Conservation (phyloP, 2,113 vertebrate species). For the Tachuris rubrigastra region DNA sequence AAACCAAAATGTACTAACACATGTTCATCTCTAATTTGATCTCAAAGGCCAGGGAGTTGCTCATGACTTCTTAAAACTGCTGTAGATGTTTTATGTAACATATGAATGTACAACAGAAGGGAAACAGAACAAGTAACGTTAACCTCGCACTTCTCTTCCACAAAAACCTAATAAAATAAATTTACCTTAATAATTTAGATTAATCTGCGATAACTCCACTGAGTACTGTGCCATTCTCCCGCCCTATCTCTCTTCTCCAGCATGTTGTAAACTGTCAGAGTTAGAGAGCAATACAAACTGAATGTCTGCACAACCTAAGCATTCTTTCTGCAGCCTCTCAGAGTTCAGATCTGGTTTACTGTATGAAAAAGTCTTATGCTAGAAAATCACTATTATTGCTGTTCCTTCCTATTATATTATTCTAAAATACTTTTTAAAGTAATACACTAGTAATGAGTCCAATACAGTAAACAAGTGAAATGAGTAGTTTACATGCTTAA, state of each 20-base stretch:
- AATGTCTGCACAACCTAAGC: background rate
- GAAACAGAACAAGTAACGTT: background rate
- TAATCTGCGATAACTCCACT: background rate
- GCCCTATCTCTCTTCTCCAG: background rate
- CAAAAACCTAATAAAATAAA: background rate
- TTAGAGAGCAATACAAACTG: background rate
- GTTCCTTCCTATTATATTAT: background rate
- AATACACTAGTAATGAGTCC: background rate
- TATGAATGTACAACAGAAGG: background rate
- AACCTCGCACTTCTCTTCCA: background rate
- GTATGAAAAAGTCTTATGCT: background rate
- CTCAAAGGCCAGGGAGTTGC: background rate
- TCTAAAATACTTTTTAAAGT: background rate
- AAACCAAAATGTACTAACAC: background rate
- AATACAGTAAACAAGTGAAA: background rate
- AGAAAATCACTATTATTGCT: background rate
- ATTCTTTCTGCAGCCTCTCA: background rate
- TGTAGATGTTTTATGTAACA: background rate
- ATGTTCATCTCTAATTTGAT: background rate
- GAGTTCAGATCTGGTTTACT: background rate
- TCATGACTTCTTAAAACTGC: background rate
- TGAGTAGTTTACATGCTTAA: background rate
- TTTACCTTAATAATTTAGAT: background rate
- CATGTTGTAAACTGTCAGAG: background rate
- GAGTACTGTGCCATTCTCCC: background rate